Evolutionary conservation across 2,888 invertebrate genomes (phyloP), one percentile per base, ranked within the genome.

Genomic region (Pollenia amentaria): DNA sequence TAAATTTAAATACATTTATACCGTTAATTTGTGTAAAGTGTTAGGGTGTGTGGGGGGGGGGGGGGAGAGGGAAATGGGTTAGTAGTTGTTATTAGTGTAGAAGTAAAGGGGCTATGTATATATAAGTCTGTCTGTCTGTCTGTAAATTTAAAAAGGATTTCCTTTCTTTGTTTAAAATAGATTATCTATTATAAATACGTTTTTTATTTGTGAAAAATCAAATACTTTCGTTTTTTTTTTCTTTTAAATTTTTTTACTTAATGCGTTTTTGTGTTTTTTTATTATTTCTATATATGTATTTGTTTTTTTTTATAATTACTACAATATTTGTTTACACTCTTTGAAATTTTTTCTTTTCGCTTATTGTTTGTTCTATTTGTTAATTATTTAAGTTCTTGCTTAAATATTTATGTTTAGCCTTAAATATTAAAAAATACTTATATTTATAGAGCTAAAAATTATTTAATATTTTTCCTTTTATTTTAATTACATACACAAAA

Each of bases 1-100:
- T 77, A 65, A 51, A 29, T 85, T 80, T 72, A 70, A 82, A 79
- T 70, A 82, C 75, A 87, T 79, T 85, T 48, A 88, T 88, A 88
- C 10, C 40, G 8, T 40, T 51, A 29, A 21, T 73, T 55, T 53
- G 18, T 75, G 18, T 83, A 87, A 60, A 12, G 65, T 57, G 60
- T 55, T 72, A 14, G 16, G 29, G 65, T 69, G n/a, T 62, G 46
- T 44, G 38, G 0, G n/a, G 48, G 67, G 29, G 40, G 11, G 11
- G 14, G 12, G 6, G 29, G 38, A 8, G 12, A 1, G 18, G 53
- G n/a, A 12, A 38, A 8, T 46, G 57, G 42, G 51, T 40, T 14
- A 29, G 51, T 51, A n/a, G 64, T 42, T 21, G 21, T 57, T 57
- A 7, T 12, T 51, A n/a, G n/a, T 21, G 10, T 11, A 57, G 11